Percentiles rank a stretch among this genome's conserved stretches.
phyloP scores from a whole-genome alignment of 2,797 vertebrate genomes.

The Prunella strophiata region DNA sequence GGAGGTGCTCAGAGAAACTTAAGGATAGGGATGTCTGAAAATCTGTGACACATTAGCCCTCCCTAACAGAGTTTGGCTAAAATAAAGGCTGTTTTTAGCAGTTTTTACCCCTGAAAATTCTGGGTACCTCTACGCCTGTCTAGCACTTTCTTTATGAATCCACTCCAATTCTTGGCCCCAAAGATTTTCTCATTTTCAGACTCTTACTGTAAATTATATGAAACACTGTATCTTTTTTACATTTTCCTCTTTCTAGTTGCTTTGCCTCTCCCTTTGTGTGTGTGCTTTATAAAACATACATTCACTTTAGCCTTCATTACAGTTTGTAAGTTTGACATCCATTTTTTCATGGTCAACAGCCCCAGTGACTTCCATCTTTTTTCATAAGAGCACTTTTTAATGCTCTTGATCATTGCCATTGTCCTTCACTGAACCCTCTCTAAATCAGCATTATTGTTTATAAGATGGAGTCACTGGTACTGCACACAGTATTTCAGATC shows the following conservation, averaged over 20 bases:
- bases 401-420: slow-evolving; percentile 54
- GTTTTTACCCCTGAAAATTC: background rate
- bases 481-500: slow-evolving; percentile 58
- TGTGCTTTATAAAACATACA: background rate
- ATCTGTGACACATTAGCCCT: background rate
- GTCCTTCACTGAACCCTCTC: slow-evolving; percentile 59
- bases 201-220: background rate
- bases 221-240: background rate
- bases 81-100: background rate
- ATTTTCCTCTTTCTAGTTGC: background rate
- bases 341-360: slow-evolving; percentile 30
- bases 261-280: background rate
- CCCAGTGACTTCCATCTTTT: background rate
- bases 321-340: slow-evolving; percentile 16
- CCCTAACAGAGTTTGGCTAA: background rate
- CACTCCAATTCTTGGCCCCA: background rate
- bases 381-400: slow-evolving; percentile 41
- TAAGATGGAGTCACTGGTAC: slow-evolving; percentile 53
- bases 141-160: background rate
- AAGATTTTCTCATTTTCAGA: background rate
- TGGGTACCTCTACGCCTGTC: background rate
- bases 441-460: slow-evolving; percentile 66
- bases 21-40: background rate
- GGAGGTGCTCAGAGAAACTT: background rate
- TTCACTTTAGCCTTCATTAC: background rate